Percentiles rank a stretch among this genome's conserved stretches.
Conservation (phyloP, 2,888 invertebrate genomes). For the Platynereis dumerilii region DNA sequence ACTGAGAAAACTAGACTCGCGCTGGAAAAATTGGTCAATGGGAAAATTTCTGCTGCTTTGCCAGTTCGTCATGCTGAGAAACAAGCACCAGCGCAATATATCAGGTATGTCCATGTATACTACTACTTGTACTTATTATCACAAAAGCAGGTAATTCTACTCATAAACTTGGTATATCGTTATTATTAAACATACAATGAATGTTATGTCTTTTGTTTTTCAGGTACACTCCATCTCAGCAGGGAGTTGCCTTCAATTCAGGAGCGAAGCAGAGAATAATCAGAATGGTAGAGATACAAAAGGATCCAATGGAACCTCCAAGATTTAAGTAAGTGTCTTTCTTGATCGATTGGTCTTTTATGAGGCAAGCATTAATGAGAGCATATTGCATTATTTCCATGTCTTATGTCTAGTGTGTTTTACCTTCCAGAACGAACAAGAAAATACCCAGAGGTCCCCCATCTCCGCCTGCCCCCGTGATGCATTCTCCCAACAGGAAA, state of each 20-base stretch:
- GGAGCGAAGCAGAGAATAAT: conserved; percentile 98
- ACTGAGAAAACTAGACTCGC: conserved; percentile 90
- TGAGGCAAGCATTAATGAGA: too few relatives aligned
- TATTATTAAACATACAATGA: not conserved
- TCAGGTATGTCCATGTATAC: conserved; percentile 68
- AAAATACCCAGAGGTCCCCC: conserved; percentile 99
- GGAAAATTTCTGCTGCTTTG: conserved; percentile 94
- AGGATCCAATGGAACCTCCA: conserved; percentile 99
- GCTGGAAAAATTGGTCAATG: conserved; percentile 77
- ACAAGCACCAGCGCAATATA: conserved; percentile 91
- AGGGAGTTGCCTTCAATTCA: conserved; percentile 91
- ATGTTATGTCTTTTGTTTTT: conserved; percentile 15
- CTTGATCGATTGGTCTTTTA: too few relatives aligned
- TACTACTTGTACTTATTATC: too few relatives aligned
- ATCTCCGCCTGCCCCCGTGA: conserved; percentile 97
- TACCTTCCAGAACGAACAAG: conserved; percentile 82
- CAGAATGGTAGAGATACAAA: conserved; percentile 89
- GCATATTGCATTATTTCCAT: too few relatives aligned
- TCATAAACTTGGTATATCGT: not conserved
- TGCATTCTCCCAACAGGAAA: conserved; percentile 97
- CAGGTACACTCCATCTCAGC: conserved; percentile 93
- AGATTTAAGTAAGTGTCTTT: conserved; percentile 74
- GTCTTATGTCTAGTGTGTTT: too few relatives aligned
- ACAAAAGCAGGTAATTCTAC: too few relatives aligned
- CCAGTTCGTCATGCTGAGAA: conserved; percentile 95